Evolutionary conservation across 1,140 invertebrate genomes (phyloP), one percentile per base, ranked within the genome.

Genomic region (Pygmarrhopalites habei): DNA sequence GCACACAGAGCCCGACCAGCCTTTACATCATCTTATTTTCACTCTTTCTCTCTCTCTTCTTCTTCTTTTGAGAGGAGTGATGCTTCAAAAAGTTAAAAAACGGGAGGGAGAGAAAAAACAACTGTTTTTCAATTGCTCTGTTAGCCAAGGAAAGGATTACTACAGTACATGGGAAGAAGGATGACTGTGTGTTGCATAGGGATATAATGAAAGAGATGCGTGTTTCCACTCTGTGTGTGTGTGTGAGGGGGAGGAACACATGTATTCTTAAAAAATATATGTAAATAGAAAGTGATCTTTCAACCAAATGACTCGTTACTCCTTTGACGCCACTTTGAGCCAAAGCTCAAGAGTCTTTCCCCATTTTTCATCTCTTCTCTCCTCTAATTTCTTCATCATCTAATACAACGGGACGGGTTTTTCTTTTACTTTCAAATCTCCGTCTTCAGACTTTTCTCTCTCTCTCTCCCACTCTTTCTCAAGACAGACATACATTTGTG

Each of bases 261-360:
- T 47, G 44, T 47, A 47, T n/a, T 41, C 12, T 41, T 12, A 41
- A 41, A 41, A 12, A 12, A 35, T 35, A n/a, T 10, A 47, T 47
- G 44, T 47, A 47, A 47, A 47, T 47, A 47, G 44, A 5, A 25
- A 47, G n/a, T 47, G 44, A 25, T 10, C 44, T 47, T 25, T 47
- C 44, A 47, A 25, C 44, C 44, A 47, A 47, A 47, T 47, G 44
- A 47, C 44, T 47, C 44, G 44, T 47, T 47, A 47, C 44, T 47
- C 44, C 7, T 47, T 47, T 19, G 44, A 47, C 44, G 44, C 44
- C 44, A 47, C 44, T 47, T 47, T 47, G 44, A 47, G 44, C 44
- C 19, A n/a, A n/a, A n/a, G n/a, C n/a, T 47, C 44, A n/a, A 47
- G 7, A 12, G 7, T 19, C 44, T 5, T 47, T 47, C 44, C 44